Conservation (phyloP, 2,888 invertebrate genomes). For the Rutpela maculata region DNA sequence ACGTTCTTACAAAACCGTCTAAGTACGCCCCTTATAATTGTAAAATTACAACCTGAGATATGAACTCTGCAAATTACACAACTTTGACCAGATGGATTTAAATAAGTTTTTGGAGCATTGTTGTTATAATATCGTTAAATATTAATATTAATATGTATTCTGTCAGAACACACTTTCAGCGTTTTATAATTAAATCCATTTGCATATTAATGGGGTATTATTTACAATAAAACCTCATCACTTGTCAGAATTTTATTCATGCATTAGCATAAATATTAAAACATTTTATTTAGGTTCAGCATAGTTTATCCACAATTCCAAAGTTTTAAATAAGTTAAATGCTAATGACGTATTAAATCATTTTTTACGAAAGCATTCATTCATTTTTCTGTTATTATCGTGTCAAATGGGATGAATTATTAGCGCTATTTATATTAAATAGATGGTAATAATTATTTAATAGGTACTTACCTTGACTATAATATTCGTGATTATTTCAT, state of each 20-base stretch:
- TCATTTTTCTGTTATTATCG: slow-evolving; percentile 22
- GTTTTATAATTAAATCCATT: slow-evolving; percentile 26
- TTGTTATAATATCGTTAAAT: slow-evolving; percentile 13
- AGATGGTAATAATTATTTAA: slow-evolving; percentile 22
- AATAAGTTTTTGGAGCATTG: slow-evolving; percentile 17
- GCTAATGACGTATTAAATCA: slow-evolving; percentile 1
- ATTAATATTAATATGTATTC: slow-evolving; percentile 18
- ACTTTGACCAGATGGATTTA: neutral
- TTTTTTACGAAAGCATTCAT: slow-evolving; percentile 11
- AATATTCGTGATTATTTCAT: slow-evolving; percentile 13
- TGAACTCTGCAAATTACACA: neutral
- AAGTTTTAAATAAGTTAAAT: slow-evolving; percentile 15
- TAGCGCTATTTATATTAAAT: slow-evolving; percentile 21
- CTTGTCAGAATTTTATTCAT: slow-evolving; percentile 20
- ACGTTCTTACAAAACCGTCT: too few relatives aligned
- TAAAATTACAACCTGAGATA: too few relatives aligned
- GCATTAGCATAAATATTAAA: slow-evolving; percentile 26
- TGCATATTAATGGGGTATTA: slow-evolving; percentile 23
- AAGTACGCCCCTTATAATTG: too few relatives aligned
- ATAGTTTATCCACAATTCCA: slow-evolving; percentile 5
- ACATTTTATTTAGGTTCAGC: slow-evolving; percentile 17
- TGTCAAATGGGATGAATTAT: slow-evolving; percentile 25
- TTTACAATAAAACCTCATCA: slow-evolving; percentile 28
- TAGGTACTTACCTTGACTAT: slow-evolving; percentile 24
- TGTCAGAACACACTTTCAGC: neutral